Evolutionary conservation across 2,113 vertebrate species (phyloP).

Genomic region (Mystacornis crossleyi): DNA sequence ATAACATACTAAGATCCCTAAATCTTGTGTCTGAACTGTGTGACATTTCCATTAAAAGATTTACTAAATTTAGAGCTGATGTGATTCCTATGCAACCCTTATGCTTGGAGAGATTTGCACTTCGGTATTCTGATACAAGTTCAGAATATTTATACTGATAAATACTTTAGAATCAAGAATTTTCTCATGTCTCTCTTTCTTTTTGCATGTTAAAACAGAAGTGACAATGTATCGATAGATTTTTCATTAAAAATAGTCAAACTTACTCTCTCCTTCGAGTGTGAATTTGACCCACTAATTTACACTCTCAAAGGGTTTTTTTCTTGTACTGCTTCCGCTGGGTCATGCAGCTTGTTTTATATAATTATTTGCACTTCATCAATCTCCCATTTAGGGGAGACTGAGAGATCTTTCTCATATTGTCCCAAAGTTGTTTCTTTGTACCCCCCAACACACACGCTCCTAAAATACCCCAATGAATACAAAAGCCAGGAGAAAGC

Average conservation of each 20-base stretch:
- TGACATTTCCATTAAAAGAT: slow-evolving; percentile 40
- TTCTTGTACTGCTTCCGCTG: not conserved
- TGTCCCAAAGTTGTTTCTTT: not conserved
- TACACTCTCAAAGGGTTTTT: not conserved
- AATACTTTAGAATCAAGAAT: not conserved
- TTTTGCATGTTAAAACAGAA: not conserved
- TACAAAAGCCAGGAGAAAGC: not conserved
- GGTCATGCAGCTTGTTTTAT: not conserved
- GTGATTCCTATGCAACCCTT: not conserved
- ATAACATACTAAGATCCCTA: not conserved
- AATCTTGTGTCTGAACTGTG: slow-evolving; percentile 34
- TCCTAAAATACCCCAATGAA: not conserved
- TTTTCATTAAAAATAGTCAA: not conserved
- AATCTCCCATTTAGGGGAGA: not conserved
- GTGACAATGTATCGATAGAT: not conserved
- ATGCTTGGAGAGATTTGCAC: not conserved
- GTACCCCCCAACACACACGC: not conserved
- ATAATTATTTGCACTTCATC: not conserved
- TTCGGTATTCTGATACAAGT: not conserved
- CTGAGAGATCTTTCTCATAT: not conserved
- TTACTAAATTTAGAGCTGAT: slow-evolving; percentile 44
- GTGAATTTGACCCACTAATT: not conserved
- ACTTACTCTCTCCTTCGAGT: not conserved
- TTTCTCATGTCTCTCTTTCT: not conserved
- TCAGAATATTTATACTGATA: not conserved